These are phyloP conservation scores for Scytalopus superciliaris DNA, from an alignment of 2,113 vertebrate species.

Conservation along the genomic window DNA sequence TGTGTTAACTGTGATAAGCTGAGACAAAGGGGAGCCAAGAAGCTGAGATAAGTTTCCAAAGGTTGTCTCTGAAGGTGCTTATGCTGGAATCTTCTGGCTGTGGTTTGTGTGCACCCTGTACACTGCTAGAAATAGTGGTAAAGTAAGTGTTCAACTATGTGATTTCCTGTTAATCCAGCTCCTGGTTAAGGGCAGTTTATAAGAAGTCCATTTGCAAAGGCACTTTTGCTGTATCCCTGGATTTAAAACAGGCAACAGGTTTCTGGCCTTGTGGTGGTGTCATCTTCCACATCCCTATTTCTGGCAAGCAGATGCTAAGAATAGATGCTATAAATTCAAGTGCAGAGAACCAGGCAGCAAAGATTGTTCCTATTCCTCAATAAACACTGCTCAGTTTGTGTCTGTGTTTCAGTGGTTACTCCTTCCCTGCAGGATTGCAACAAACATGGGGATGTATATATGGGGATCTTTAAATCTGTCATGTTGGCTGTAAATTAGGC, in stretches of 20 bases:
- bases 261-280: not conserved
- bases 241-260: not conserved
- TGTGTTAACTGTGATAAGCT: not conserved
- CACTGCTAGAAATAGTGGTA: not conserved
- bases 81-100: not conserved
- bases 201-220: not conserved
- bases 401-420: not conserved
- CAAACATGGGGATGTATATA: not conserved
- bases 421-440: not conserved
- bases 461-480: not conserved
- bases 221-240: not conserved
- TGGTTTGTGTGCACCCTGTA: accelerated
- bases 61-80: not conserved
- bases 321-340: not conserved
- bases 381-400: accelerated
- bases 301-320: not conserved
- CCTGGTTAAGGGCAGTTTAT: accelerated
- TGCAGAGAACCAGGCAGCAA: not conserved
- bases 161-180: not conserved
- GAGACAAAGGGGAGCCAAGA: not conserved
- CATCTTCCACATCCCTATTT: not conserved
- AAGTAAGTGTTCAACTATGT: accelerated
- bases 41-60: not conserved
- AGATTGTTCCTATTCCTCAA: no score
- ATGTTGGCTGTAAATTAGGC: accelerated